Evolutionary conservation across 1,140 invertebrate species (phyloP).

Genomic region (Achroia grisella): DNA sequence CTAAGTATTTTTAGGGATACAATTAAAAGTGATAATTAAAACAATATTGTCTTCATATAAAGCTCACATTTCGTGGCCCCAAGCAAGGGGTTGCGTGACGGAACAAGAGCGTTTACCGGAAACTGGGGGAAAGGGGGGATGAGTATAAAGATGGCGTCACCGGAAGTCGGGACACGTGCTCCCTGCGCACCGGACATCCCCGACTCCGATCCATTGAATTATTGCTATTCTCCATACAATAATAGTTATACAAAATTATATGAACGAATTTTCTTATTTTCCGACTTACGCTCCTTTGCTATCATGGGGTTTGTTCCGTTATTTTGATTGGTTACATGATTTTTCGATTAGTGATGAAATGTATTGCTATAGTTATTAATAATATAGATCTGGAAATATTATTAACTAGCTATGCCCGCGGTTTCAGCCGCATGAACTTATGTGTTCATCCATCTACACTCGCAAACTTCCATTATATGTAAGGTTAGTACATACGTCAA

Average conservation of each 20-base stretch:
- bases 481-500: no score
- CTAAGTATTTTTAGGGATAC: no score
- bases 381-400: no score
- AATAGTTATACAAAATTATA: conserved; percentile 31
- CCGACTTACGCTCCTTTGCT: neutral
- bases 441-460: no score
- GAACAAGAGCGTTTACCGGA: conserved; percentile 34
- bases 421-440: neutral
- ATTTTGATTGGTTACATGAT: conserved; percentile 6
- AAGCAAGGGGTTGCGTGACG: conserved; percentile 49
- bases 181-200: conserved; percentile 53
- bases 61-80: conserved; percentile 23
- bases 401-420: no score
- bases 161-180: conserved; percentile 65
- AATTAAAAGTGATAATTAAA: no score
- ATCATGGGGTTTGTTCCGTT: neutral
- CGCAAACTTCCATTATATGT: no score
- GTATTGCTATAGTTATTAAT: neutral
- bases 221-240: conserved; percentile 44
- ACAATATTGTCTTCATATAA: no score
- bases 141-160: conserved; percentile 55
- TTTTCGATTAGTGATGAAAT: conserved; percentile 9
- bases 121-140: conserved; percentile 26
- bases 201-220: conserved; percentile 52
- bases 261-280: conserved; percentile 6